Percentiles rank a stretch among this genome's conserved stretches.
Conservation (phyloP, 2,797 vertebrate species). For the Monodelphis domestica region DNA sequence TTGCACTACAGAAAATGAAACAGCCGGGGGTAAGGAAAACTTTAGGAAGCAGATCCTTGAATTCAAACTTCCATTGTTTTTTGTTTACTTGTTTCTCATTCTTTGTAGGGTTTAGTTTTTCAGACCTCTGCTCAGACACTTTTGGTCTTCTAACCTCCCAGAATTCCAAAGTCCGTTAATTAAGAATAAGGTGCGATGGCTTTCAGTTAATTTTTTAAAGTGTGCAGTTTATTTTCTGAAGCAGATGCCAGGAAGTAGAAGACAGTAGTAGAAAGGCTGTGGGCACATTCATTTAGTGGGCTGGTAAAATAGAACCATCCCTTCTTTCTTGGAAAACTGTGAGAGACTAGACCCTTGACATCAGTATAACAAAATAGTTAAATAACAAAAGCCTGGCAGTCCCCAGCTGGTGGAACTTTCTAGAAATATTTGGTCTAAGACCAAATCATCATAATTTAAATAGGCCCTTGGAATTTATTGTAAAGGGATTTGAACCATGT, state of each 20-base stretch:
- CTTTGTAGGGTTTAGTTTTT: background rate
- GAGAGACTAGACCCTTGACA: background rate
- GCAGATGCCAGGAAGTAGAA: background rate
- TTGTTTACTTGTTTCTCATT: background rate
- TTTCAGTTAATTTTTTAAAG: background rate
- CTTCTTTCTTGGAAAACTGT: background rate
- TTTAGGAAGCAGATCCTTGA: background rate
- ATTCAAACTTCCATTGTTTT: conserved; percentile 16
- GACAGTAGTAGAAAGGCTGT: background rate
- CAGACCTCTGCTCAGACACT: conserved; percentile 7
- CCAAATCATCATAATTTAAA: background rate
- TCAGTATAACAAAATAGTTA: background rate
- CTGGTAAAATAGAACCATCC: background rate
- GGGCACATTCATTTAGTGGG: background rate
- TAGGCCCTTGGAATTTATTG: background rate
- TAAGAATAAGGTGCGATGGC: background rate
- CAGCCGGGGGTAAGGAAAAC: conserved; percentile 95
- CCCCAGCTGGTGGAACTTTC: background rate
- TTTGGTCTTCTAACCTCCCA: background rate
- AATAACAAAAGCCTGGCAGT: background rate
- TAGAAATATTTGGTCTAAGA: background rate
- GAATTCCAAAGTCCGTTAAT: background rate
- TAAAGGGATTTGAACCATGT: background rate
- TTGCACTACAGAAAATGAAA: conserved; percentile 99
- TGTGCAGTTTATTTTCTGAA: background rate